phyloP scores from a whole-genome alignment of 2,113 vertebrate species.

The Delphinus delphis region DNA sequence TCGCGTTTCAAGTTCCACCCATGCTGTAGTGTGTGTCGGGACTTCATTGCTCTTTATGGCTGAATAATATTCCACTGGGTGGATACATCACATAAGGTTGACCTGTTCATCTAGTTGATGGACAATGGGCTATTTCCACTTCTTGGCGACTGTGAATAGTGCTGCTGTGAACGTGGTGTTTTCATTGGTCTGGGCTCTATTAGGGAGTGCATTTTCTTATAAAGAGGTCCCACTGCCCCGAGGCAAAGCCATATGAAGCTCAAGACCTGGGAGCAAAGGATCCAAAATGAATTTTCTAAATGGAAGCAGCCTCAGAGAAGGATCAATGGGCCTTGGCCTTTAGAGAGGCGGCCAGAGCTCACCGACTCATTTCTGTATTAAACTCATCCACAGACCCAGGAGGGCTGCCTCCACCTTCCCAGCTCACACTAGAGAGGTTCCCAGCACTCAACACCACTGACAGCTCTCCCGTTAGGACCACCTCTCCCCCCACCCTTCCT shows the following conservation, averaged over 20 bases:
- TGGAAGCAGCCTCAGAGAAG: background rate
- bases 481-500: background rate
- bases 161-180: rapidly evolving
- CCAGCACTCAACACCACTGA: background rate
- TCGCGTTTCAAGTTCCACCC: rapidly evolving
- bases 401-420: background rate
- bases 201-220: background rate
- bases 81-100: background rate
- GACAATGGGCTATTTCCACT: background rate
- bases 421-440: rapidly evolving
- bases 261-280: background rate
- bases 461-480: background rate
- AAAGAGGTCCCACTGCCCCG: background rate
- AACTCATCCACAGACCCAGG: background rate
- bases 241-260: background rate
- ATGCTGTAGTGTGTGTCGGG: rapidly evolving
- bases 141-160: rapidly evolving
- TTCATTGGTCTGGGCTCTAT: background rate
- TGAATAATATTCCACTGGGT: rapidly evolving
- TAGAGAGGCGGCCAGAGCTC: background rate
- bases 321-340: background rate
- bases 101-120: background rate
- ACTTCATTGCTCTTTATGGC: no score
- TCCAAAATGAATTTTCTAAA: background rate
- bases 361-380: background rate